phyloP scores from a whole-genome alignment of 2,797 vertebrate species.

The Pogonophryne albipinna region DNA sequence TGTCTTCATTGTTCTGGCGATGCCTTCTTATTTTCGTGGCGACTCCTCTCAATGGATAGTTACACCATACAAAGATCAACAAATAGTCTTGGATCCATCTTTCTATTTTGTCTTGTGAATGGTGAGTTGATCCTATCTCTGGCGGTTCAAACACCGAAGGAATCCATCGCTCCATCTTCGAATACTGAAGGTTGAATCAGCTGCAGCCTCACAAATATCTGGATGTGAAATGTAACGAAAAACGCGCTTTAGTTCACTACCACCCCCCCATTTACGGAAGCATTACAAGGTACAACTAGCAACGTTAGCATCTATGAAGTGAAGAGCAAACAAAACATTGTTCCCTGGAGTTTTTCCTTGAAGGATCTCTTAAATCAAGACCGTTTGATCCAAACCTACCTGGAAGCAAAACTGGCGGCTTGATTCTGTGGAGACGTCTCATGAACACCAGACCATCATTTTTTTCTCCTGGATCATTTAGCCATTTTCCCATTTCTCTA shows the following conservation, averaged over 20 bases:
- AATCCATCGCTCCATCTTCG: not conserved
- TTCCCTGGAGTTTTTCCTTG: not conserved
- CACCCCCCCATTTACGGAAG: not conserved
- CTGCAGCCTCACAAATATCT: not conserved
- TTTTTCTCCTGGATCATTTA: slow-evolving; percentile 4
- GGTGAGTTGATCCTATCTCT: not conserved
- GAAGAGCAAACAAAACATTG: not conserved
- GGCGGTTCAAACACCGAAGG: not conserved
- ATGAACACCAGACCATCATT: not conserved
- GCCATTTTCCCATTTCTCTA: not conserved
- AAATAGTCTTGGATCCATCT: not conserved
- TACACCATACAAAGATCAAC: slow-evolving; percentile 5
- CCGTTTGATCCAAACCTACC: not conserved
- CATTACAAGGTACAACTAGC: slow-evolving; percentile 5
- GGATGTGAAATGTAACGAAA: too few relatives aligned
- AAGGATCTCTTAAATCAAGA: not conserved
- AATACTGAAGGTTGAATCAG: slow-evolving; percentile 15
- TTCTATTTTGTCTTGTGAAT: not conserved
- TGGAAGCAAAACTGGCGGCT: not conserved
- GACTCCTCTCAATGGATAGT: slow-evolving; percentile 1
- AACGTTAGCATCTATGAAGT: slow-evolving; percentile 6
- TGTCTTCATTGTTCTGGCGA: slow-evolving; percentile 14
- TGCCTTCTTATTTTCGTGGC: slow-evolving; percentile 29
- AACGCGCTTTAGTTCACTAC: not conserved
- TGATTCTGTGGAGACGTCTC: not conserved